Evolutionary conservation across 2,888 invertebrate genomes (phyloP).

Genomic region (Athalia circularis): DNA sequence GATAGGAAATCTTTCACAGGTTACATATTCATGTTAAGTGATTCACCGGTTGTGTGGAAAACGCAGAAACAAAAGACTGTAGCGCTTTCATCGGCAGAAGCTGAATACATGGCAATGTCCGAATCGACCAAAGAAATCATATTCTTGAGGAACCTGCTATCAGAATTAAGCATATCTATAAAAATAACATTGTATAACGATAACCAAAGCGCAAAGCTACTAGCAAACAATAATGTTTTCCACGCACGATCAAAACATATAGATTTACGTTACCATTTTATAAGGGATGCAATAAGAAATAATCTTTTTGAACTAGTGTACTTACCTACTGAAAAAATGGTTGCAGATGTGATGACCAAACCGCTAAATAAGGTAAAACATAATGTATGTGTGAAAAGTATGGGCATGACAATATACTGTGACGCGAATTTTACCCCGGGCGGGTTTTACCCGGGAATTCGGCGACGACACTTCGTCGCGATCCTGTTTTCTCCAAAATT

Average conservation of each 20-base stretch:
- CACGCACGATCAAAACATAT: conserved; percentile 7
- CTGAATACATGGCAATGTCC: conserved; percentile 5
- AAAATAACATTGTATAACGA: not conserved
- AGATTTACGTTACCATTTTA: not conserved
- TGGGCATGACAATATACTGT: too few species aligned
- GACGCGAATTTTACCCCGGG: too few species aligned
- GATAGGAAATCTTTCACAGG: not conserved
- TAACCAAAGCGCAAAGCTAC: not conserved
- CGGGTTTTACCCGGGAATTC: too few species aligned
- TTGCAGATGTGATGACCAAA: too few species aligned
- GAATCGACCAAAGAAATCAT: conserved; percentile 9
- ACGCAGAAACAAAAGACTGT: conserved; percentile 7
- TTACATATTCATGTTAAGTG: conserved; percentile 1
- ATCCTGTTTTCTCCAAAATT: too few species aligned
- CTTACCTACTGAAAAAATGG: too few species aligned
- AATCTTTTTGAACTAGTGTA: too few species aligned
- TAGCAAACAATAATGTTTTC: conserved; percentile 7
- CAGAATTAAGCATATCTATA: not conserved
- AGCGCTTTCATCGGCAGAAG: conserved; percentile 2
- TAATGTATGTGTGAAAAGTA: too few species aligned
- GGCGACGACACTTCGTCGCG: too few species aligned
- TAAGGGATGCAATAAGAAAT: not conserved
- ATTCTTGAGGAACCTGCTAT: not conserved
- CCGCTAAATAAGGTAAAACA: too few species aligned
- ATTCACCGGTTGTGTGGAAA: not conserved